These are phyloP conservation scores for Agrochola litura DNA, from an alignment of 2,888 invertebrate species.

Conservation along the genomic window DNA sequence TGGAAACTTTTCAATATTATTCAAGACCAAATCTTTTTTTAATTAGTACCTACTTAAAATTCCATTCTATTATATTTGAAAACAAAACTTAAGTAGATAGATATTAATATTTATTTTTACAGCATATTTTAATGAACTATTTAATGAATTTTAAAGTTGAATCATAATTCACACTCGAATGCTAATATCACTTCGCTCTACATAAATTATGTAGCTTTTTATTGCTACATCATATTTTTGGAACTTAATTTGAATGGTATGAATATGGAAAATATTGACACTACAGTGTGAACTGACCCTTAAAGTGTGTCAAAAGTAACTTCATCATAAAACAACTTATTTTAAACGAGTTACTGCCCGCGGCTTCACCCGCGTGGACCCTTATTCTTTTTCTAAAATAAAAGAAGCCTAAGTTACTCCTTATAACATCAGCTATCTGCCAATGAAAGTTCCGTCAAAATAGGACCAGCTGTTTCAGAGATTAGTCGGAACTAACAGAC, in stretches of 20 bases:
- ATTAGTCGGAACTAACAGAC: no score
- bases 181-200: constrained; percentile 30
- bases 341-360: background rate
- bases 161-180: constrained; percentile 26
- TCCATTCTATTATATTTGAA: background rate
- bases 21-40: background rate
- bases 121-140: background rate
- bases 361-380: no score
- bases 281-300: constrained; percentile 27
- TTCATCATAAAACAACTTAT: constrained; percentile 13
- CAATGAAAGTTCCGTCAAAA: no score
- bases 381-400: no score
- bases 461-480: no score
- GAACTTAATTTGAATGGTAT: constrained; percentile 9
- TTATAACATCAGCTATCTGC: no score
- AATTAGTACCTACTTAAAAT: background rate
- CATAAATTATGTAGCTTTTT: constrained; percentile 36
- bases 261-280: constrained; percentile 34
- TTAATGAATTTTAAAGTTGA: background rate
- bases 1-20: background rate
- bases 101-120: background rate
- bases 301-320: constrained; percentile 22
- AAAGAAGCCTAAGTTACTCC: no score
- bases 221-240: constrained; percentile 23
- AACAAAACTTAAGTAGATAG: rapidly evolving